Evolutionary conservation across 2,888 invertebrate species (phyloP).

Genomic region (Eilema depressum): DNA sequence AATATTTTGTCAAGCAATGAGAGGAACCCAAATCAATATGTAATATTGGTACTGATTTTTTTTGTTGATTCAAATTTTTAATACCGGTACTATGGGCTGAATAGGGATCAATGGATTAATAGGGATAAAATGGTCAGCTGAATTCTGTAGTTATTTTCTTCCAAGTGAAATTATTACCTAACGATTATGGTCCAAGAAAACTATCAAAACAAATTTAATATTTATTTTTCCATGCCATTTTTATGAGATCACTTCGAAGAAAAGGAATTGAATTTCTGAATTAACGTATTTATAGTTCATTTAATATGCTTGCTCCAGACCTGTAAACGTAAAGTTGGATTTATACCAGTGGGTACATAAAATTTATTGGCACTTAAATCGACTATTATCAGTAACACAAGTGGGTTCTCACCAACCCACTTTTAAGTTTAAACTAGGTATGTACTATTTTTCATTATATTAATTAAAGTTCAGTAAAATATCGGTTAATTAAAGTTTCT

Average conservation of each 20-base stretch:
- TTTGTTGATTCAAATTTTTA: too few relatives aligned
- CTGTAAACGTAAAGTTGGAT: conserved; percentile 16
- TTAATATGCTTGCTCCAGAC: conserved; percentile 13
- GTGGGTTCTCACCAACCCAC: conserved; percentile 21
- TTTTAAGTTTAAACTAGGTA: conserved; percentile 30
- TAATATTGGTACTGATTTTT: too few relatives aligned
- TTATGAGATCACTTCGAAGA: neutral
- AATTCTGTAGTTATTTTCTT: too few relatives aligned
- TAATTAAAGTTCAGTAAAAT: conserved; percentile 21
- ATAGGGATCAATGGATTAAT: too few relatives aligned
- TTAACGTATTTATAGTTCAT: conserved; percentile 21
- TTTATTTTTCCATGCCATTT: too few relatives aligned
- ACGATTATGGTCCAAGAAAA: too few relatives aligned
- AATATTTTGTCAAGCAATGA: too few relatives aligned
- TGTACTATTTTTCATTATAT: conserved; percentile 40
- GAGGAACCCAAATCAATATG: too few relatives aligned
- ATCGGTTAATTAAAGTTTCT: neutral
- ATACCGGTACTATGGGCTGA: too few relatives aligned
- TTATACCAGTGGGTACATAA: conserved; percentile 29
- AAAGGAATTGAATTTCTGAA: conserved; percentile 4
- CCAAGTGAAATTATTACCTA: too few relatives aligned
- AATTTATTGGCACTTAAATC: conserved; percentile 47
- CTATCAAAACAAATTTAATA: too few relatives aligned
- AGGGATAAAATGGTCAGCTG: too few relatives aligned
- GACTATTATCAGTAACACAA: conserved; percentile 42